These are phyloP conservation scores for Melangyna quadrimaculata DNA, from an alignment of 2,888 invertebrate genomes.

Conservation along the genomic window DNA sequence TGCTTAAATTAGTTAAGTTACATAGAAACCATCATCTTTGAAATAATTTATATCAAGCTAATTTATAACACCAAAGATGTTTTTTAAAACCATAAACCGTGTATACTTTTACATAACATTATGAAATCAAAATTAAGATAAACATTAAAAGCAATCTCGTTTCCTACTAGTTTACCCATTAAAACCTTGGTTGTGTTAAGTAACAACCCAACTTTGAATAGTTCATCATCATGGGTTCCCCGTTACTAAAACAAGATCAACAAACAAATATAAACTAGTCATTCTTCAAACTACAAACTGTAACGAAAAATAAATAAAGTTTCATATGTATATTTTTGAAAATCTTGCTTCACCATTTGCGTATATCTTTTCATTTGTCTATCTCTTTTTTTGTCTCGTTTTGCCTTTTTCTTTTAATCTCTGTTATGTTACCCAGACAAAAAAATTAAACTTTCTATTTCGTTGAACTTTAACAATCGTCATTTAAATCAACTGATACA, in stretches of 20 bases:
- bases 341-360: conserved; percentile 12
- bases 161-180: neutral
- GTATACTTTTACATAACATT: conserved; percentile 40
- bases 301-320: conserved; percentile 40
- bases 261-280: neutral
- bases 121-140: conserved; percentile 20
- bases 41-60: neutral
- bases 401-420: neutral
- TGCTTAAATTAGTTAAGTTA: too few species aligned
- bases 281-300: conserved; percentile 43
- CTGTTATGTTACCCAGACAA: neutral
- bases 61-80: neutral
- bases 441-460: conserved; percentile 65
- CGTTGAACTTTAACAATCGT: conserved; percentile 62
- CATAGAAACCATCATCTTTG: neutral
- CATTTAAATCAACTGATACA: conserved; percentile 47
- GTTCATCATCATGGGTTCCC: neutral
- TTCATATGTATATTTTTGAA: conserved; percentile 13
- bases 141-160: conserved; percentile 28
- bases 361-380: neutral
- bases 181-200: conserved; percentile 14
- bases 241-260: neutral
- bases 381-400: neutral
- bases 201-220: conserved; percentile 34
- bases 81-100: conserved; percentile 26